phyloP scores from a whole-genome alignment of 2,888 invertebrate species.

The Cinara cedri region DNA sequence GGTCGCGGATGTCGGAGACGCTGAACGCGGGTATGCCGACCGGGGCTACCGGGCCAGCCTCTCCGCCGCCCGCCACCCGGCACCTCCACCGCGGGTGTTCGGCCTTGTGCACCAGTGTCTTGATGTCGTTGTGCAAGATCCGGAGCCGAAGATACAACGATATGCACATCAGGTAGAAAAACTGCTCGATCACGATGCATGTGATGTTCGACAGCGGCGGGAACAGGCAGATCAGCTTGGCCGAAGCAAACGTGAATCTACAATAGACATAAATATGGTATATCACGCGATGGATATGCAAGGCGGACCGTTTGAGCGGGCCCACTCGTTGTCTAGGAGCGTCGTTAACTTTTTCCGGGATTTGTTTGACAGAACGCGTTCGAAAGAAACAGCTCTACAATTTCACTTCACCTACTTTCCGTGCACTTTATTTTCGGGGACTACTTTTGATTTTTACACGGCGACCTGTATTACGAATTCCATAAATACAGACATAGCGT shows the following conservation, averaged over 20 bases:
- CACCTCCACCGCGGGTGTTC: constrained; percentile 32
- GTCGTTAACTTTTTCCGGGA: too few relatives aligned
- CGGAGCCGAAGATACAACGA: constrained; percentile 30
- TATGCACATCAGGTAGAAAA: constrained; percentile 41
- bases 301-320: too few relatives aligned
- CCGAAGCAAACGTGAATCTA: neutral
- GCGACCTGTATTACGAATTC: too few relatives aligned
- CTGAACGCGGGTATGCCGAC: constrained; percentile 38
- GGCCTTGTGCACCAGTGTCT: constrained; percentile 21
- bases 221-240: constrained; percentile 9
- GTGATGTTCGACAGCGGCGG: constrained; percentile 40
- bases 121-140: constrained; percentile 14
- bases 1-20: constrained; percentile 26
- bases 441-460: too few relatives aligned
- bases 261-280: too few relatives aligned
- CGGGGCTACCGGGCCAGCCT: neutral
- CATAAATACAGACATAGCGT: too few relatives aligned
- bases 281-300: too few relatives aligned
- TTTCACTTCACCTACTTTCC: too few relatives aligned
- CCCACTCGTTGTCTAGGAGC: too few relatives aligned
- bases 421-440: too few relatives aligned
- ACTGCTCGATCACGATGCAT: constrained; percentile 38
- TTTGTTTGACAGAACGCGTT: too few relatives aligned
- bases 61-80: neutral
- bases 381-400: too few relatives aligned